Base-by-base conservation (phyloP, 2,113 vertebrate genomes). In the Solenodon paradoxus region DNA sequence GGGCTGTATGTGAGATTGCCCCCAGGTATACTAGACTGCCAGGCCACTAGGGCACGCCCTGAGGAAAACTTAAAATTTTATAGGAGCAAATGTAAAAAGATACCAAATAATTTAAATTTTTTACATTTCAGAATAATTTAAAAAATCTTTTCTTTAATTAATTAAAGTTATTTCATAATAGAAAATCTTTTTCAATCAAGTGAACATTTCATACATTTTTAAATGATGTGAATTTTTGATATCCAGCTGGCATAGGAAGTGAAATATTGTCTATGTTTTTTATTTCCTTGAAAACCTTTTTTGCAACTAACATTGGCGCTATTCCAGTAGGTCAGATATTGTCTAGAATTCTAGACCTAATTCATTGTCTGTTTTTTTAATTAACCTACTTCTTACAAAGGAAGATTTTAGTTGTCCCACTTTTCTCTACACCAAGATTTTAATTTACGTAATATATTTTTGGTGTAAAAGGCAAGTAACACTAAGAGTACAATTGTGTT, bases 201-300 rank as follows among this genome's bases (percentile, higher is more conserved):
- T 79, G 12, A 89, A 71, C n/a, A 86, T 79, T 94, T 82, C n/a
- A 64, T 63, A 88, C 45, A 88, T 85, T 92, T 90, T 95, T 79
- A 63, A 96, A 81, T 87, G 26, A 80, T 84, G 8, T 53, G 12
- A 71, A 49, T 77, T 82, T 96, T 84, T 89, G 30, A 85, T 84
- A 92, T 68, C 61, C 22, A 75, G n/a, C n/a, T 97, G 89, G 53
- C 87, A 69, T 55, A n/a, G 51, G 40, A 90, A 87, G 35, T 92
- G 30, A 88, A 66, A 59, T 84, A 74, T 47, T 68, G n/a, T 72
- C 20, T 72, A 19, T 38, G 13, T 69, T 93, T 96, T 96, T 95
- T 45, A 96, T 97, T 97, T 97, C 93, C 71, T 97, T 96, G 95
- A 97, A 96, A 95, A 90, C 80, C 32, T 90, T 96, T 96, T 96